These are phyloP conservation scores for Polyploca ridens DNA, from an alignment of 2,888 invertebrate genomes.

Conservation along the genomic window DNA sequence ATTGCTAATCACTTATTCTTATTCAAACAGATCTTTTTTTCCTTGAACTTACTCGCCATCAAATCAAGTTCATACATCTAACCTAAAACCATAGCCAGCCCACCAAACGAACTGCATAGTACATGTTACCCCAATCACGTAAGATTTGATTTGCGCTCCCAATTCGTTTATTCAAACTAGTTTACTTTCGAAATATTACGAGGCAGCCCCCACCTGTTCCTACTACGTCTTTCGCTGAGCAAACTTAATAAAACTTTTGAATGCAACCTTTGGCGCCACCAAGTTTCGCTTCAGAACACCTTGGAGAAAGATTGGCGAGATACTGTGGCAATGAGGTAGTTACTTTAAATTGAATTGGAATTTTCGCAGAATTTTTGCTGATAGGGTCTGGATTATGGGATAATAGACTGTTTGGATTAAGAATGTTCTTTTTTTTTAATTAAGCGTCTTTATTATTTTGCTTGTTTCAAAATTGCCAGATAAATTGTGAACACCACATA, in stretches of 20 bases:
- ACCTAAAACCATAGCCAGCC: background rate
- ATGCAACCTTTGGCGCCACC: slow-evolving; percentile 52
- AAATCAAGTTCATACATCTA: too few species aligned
- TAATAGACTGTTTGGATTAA: background rate
- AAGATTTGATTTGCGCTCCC: slow-evolving; percentile 21
- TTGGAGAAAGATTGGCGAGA: slow-evolving; percentile 30
- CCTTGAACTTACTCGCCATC: too few species aligned
- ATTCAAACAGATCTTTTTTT: too few species aligned
- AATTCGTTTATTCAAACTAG: slow-evolving; percentile 51
- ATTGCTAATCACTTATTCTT: too few species aligned
- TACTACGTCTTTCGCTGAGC: slow-evolving; percentile 37
- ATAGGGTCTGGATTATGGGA: background rate
- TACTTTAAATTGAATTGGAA: slow-evolving; percentile 42
- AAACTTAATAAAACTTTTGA: slow-evolving; percentile 71
- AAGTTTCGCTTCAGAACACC: slow-evolving; percentile 38
- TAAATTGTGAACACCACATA: too few species aligned
- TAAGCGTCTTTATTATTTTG: background rate
- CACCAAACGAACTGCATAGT: background rate
- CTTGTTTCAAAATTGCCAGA: background rate
- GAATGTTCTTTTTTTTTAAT: background rate
- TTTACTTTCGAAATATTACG: slow-evolving; percentile 46
- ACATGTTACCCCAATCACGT: slow-evolving; percentile 14
- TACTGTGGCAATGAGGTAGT: slow-evolving; percentile 42
- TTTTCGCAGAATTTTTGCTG: slow-evolving; percentile 18
- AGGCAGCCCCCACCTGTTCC: slow-evolving; percentile 35